A percentile compares a stretch with the other conserved stretches of the same genome.
phyloP scores from a whole-genome alignment of 2,113 vertebrate species.

The Sebastes schlegelii region DNA sequence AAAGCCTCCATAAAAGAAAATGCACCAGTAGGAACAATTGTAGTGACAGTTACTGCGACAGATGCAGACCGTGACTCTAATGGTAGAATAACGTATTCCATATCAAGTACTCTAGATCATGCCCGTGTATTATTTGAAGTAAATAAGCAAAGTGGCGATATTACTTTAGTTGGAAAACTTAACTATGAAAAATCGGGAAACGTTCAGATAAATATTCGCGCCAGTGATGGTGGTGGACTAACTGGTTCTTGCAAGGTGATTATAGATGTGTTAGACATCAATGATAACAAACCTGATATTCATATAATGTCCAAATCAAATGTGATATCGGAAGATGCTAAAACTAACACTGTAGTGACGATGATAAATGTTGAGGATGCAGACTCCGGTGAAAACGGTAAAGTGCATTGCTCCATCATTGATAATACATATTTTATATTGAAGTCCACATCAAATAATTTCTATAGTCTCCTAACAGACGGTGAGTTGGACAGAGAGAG shows the following conservation, averaged over 20 bases:
- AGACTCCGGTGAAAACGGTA: constrained; percentile 68
- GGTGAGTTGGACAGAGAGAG: constrained; percentile 47
- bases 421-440: constrained; percentile 67
- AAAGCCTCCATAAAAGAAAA: constrained; percentile 71
- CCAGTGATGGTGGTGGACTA: constrained; percentile 64
- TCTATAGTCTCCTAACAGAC: constrained; percentile 68
- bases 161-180: constrained; percentile 32
- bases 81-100: constrained; percentile 62
- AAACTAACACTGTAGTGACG: constrained; percentile 55
- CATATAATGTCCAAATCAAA: constrained; percentile 63
- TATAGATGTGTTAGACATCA: constrained; percentile 55
- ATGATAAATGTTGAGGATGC: constrained; percentile 73
- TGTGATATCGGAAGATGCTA: constrained; percentile 54
- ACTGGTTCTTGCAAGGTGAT: constrained; percentile 60
- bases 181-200: constrained; percentile 58
- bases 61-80: constrained; percentile 69
- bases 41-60: constrained; percentile 63
- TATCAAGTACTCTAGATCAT: constrained; percentile 59
- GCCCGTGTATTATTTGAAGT: constrained; percentile 62
- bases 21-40: constrained; percentile 39
- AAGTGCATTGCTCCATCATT: constrained; percentile 57
- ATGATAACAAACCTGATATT: constrained; percentile 63
- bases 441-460: constrained; percentile 59
- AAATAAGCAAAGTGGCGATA: constrained; percentile 61
- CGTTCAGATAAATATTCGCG: constrained; percentile 63